Evolutionary conservation across 2,797 vertebrate genomes (phyloP), one percentile per base, ranked within the genome.

Genomic region (Galaxias olidus): DNA sequence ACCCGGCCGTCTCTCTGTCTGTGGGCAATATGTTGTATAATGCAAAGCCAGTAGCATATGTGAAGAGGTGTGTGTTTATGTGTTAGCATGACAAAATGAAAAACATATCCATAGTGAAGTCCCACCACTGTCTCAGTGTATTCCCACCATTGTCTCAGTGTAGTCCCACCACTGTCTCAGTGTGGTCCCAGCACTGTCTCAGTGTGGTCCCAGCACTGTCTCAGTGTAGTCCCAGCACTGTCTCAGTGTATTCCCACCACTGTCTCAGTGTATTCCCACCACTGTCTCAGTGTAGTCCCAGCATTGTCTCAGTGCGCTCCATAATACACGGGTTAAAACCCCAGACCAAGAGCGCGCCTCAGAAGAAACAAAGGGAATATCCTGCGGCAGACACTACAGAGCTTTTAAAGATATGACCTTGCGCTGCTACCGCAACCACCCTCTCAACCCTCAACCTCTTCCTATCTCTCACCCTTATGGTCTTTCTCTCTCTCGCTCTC

Each of bases 21-120:
- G 30, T 6, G 30, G 30, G 30, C 30, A 30, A 30, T 6, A 30
- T 30, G 30, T 30, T 30, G 2, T 6, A 2, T 30, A 30, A 30
- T 30, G 30, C 30, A 30, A 65, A 64, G 55, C 8, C 63, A 80
- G 69, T 60, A 66, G 56, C 48, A 54, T 49, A 51, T 67, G 43
- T 13, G 43, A 7, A 52, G 41, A 11, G 17, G 43, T 46, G 43
- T 30, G 40, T 45, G 41, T 67, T 53, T 82, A 77, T 75, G 45
- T 58, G 72, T 68, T 61, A 11, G 61, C 79, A 72, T 82, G 86
- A 88, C 87, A 87, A 84, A 84, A 87, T 85, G 75, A 85, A 81
- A 78, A 83, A 87, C 82, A 76, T 70, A 77, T 65, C 69, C 42
- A 7, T 30, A 14, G 12, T 13, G 13, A 14, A 40, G 40, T 18